Evolutionary conservation across 2,888 invertebrate genomes (phyloP), one percentile per base, ranked within the genome.

Genomic region (Strigamia crassipes): DNA sequence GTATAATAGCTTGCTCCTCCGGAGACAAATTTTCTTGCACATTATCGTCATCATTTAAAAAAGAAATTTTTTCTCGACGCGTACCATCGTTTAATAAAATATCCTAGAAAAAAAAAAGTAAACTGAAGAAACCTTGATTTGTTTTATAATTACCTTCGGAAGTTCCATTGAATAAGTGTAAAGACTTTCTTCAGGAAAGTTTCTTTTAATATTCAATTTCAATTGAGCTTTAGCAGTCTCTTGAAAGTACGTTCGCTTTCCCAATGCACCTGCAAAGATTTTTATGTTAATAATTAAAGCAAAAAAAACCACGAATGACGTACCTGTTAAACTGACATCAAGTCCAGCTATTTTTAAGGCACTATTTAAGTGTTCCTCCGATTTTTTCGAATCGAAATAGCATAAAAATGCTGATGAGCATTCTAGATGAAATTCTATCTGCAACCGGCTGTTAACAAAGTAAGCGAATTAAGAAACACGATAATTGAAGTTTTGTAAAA

Each of bases 231-330:
- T 88, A 42, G 93, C 91, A 73, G 92, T 92, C 85, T 92, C 91
- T 87, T 99, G 99, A 87, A 92, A 96, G 85, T 93, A 93, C 10
- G 99, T 99, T 83, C 98, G 91, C 87, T 94, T 94, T 0, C 98
- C 98, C 84, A 98, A 88, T 46, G 93, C 91, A 84, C 96, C 95
- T 89, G 89, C 87, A 31, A 79, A n/a, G 1, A 9, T 13, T 51
- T 51, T 15, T 15, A 51, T 1, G 13, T n/a, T 0, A 80, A 79
- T 23, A 42, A 78, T 31, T 42, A 46, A 81, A 34, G 27, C 27
- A 27, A 27, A 27, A 9, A 6, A 23, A 23, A 23, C 0, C 23
- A 13, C 23, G 23, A 41, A 81, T 56, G 27, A 83, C 84, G 84
- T 86, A 92, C 93, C 94, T 87, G 91, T 92, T 18, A 81, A 90